A percentile compares a stretch with the other conserved stretches of the same genome.
phyloP scores from a whole-genome alignment of 2,888 invertebrate species.

The Chymomyza caudatula region DNA sequence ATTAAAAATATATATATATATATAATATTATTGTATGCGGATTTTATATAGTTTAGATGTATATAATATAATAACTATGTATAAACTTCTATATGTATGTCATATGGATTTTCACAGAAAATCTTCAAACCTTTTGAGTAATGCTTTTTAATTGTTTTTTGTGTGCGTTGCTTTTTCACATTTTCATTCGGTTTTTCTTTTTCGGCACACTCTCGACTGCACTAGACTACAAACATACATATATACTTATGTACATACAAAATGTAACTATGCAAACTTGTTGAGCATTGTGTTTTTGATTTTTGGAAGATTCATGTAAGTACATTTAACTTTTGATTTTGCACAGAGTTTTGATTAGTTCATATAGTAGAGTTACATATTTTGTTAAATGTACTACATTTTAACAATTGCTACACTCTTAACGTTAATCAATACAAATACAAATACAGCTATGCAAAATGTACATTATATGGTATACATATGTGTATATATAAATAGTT shows the following conservation, averaged over 20 bases:
- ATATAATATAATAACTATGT: constrained; percentile 46
- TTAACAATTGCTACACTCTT: background rate
- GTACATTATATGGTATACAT: background rate
- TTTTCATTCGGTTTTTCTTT: background rate
- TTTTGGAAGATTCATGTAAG: background rate
- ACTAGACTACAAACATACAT: constrained; percentile 9
- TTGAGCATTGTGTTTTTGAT: constrained; percentile 54
- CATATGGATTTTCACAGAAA: constrained; percentile 68
- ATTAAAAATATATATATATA: constrained; percentile 63
- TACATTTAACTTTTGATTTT: background rate
- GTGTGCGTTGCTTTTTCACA: constrained; percentile 26
- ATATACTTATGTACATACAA: background rate
- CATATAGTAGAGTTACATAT: background rate
- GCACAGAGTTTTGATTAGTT: background rate
- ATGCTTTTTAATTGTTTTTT: constrained; percentile 60
- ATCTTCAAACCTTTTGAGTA: constrained; percentile 67
- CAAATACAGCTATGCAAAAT: background rate
- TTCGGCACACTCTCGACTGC: constrained; percentile 17
- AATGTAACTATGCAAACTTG: constrained; percentile 27
- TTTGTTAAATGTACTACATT: background rate
- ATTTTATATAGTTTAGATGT: constrained; percentile 46
- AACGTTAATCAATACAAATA: background rate
- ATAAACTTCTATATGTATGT: constrained; percentile 58
- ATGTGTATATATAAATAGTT: background rate
- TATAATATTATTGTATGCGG: constrained; percentile 50